Evolutionary conservation across 2,888 invertebrate species (phyloP), one percentile per base, ranked within the genome.

Genomic region (Patella depressa): DNA sequence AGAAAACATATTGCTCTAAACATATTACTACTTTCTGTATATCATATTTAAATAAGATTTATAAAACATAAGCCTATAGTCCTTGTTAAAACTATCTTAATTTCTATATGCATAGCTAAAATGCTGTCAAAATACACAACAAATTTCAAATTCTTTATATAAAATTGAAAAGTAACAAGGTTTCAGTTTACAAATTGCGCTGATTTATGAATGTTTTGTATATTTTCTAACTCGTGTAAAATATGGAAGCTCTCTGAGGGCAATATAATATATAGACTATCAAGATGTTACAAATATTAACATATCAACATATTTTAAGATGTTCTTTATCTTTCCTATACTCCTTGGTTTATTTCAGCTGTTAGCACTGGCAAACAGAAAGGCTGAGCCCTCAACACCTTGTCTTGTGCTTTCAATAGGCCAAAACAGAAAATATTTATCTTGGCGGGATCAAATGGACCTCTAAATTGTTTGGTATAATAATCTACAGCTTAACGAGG

Each of bases 381-480:
- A 24, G 24, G 19, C 65, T 65, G 19, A 65, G 24, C 65, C 65
- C 65, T 24, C 24, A 65, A 65, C 65, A 65, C 65, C 65, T 65
- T 65, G 65, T 65, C 65, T 19, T 24, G 19, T 65, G 24, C 65
- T 65, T 65, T 65, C 65, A 65, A 65, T 65, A 65, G 65, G 19
- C 65, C 65, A 65, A 65, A 65, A 65, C 65, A 65, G 19, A 65
- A 65, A 65, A 65, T 65, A 65, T 65, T 65, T 65, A 65, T 65
- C 65, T 65, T 65, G 65, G 65, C 65, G 19, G 24, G 24, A 65
- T 65, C 19, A 65, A 65, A 65, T 65, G 65, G 24, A 65, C 65
- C 65, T 65, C 24, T 65, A 65, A 65, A 65, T 65, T 24, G 65
- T 65, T 65, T 24, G 65, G 24, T 65, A 65, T 19, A 19, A 65